Conservation (phyloP, 2,888 invertebrate species). For the Dicranocentrus wangi region DNA sequence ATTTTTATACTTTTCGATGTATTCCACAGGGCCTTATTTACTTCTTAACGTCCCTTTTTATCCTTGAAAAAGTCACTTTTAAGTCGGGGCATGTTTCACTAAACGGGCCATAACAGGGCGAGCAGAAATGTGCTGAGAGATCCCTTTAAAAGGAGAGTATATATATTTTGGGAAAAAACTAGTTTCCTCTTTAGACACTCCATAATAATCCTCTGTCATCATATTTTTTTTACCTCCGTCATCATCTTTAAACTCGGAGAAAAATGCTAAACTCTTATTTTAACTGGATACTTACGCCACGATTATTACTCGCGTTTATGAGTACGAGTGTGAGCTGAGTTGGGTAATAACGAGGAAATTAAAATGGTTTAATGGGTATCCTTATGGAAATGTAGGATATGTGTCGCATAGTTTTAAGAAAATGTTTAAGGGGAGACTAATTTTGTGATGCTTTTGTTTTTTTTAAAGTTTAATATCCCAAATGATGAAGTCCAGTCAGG, state of each 20-base stretch:
- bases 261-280: slow-evolving; percentile 21
- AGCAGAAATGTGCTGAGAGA: slow-evolving; percentile 41
- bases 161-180: no score
- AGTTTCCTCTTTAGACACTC: slow-evolving; percentile 19
- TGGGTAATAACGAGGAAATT: slow-evolving; percentile 54
- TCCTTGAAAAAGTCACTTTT: slow-evolving; percentile 40
- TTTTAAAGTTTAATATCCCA: background rate
- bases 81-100: slow-evolving; percentile 45
- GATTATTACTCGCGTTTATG: slow-evolving; percentile 40
- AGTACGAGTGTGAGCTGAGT: slow-evolving; percentile 43
- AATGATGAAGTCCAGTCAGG: slow-evolving; percentile 45
- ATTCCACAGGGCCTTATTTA: no score
- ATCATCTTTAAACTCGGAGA: background rate
- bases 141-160: slow-evolving; percentile 57
- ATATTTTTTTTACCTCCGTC: slow-evolving; percentile 3
- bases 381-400: no score
- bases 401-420: slow-evolving; percentile 30
- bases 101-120: slow-evolving; percentile 40
- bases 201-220: slow-evolving; percentile 5
- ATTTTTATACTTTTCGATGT: no score
- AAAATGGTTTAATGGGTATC: slow-evolving; percentile 6
- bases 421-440: slow-evolving; percentile 2
- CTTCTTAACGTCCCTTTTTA: background rate
- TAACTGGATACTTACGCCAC: slow-evolving; percentile 15
- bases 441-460: slow-evolving; percentile 39